Evolutionary conservation across 1,140 invertebrate genomes (phyloP).

Genomic region (Muscidifurax raptorellus): DNA sequence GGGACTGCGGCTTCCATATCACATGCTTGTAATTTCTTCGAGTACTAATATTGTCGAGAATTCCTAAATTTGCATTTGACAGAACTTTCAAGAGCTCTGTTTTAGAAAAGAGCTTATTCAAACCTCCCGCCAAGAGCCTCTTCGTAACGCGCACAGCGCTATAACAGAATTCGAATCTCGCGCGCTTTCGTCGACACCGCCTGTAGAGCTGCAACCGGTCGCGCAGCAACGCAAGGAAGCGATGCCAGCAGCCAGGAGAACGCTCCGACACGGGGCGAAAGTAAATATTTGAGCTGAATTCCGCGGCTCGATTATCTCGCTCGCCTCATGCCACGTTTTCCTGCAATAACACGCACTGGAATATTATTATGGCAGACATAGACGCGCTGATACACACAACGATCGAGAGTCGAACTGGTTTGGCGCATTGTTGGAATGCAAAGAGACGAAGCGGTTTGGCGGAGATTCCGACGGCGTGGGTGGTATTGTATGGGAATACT

Average conservation of each 20-base stretch:
- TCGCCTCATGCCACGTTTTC: background rate
- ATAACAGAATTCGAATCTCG: background rate
- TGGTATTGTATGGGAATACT: background rate
- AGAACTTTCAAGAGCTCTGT: no score
- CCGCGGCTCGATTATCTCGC: background rate
- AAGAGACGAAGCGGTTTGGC: background rate
- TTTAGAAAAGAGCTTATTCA: background rate
- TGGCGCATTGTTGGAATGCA: background rate
- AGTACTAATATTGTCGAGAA: no score
- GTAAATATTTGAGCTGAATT: conserved; percentile 13
- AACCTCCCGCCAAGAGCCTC: background rate
- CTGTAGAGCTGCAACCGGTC: background rate
- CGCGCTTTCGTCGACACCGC: background rate
- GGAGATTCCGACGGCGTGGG: background rate
- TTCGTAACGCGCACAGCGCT: no score
- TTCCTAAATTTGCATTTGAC: no score
- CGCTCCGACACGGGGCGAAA: conserved; percentile 1
- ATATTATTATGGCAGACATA: background rate
- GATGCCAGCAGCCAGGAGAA: background rate
- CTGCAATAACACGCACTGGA: background rate
- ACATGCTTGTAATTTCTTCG: no score
- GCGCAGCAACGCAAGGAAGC: background rate
- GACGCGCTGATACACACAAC: background rate
- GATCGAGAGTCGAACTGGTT: conserved; percentile 5
- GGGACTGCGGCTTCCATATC: no score